These are phyloP conservation scores for Lethenteron camtschaticum DNA, from an alignment of 2,113 vertebrate species.

Conservation along the genomic window DNA sequence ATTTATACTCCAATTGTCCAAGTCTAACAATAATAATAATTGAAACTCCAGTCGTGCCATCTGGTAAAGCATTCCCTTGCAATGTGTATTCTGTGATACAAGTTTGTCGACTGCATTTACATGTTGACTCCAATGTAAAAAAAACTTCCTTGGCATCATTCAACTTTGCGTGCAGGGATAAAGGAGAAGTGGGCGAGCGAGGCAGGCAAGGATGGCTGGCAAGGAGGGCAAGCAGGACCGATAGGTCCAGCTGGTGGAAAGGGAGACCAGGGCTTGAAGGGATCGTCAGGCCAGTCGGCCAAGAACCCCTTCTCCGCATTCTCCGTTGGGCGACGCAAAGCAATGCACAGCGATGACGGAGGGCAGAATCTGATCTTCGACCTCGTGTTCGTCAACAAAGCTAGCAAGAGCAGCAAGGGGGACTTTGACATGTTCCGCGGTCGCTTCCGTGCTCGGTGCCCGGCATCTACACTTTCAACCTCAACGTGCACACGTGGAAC, in stretches of 20 bases:
- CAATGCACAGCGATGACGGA: not conserved
- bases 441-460: constrained; percentile 1
- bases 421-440: constrained; percentile 8
- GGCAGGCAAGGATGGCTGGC: not conserved
- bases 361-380: not conserved
- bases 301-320: constrained; percentile 3
- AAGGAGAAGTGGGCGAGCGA: constrained; percentile 6
- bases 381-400: constrained; percentile 6
- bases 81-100: too few relatives aligned
- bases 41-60: too few relatives aligned
- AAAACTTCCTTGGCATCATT: too few relatives aligned
- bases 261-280: not conserved
- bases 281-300: not conserved
- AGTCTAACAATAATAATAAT: too few relatives aligned
- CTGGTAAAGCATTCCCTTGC: too few relatives aligned
- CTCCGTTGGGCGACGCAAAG: constrained; percentile 6
- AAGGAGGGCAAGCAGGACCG: constrained; percentile 2
- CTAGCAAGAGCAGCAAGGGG: not conserved
- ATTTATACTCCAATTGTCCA: too few relatives aligned
- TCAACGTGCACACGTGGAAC: constrained; percentile 9
- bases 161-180: not conserved
- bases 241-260: not conserved
- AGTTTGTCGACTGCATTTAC: too few relatives aligned
- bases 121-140: too few relatives aligned
- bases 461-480: constrained; percentile 5